phyloP scores from a whole-genome alignment of 1,140 invertebrate species.

The Stegodyphus mimosarum region DNA sequence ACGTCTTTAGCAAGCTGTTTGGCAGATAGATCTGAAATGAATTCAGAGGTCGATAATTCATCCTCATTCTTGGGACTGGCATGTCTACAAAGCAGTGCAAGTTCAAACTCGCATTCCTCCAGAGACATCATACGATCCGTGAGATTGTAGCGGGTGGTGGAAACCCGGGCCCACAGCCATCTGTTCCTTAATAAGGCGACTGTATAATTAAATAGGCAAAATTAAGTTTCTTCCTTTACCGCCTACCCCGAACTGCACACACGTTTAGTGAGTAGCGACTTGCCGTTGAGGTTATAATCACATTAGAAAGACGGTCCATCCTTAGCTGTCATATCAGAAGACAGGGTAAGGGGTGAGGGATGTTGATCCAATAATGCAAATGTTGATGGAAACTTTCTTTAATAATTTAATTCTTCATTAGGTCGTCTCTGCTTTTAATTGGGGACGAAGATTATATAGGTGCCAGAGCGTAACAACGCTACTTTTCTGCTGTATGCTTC shows the following conservation, averaged over 20 bases:
- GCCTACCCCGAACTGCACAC: neutral
- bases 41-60: no score
- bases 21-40: no score
- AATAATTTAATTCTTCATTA: conserved; percentile 25
- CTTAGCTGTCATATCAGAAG: conserved; percentile 3
- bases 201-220: conserved; percentile 42
- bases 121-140: conserved; percentile 5
- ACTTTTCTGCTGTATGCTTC: no score
- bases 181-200: conserved; percentile 33
- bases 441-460: no score
- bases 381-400: conserved; percentile 17
- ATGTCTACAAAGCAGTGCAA: neutral
- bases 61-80: no score
- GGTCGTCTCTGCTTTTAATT: neutral
- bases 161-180: conserved; percentile 4
- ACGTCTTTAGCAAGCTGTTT: no score
- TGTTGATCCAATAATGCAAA: conserved; percentile 28
- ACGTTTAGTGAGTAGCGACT: neutral
- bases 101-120: neutral
- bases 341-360: neutral
- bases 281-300: neutral
- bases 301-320: conserved; percentile 10
- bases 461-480: no score
- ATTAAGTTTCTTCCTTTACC: conserved; percentile 16
- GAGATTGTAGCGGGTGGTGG: neutral